Conservation (phyloP, 2,113 vertebrate species). For the Oreocharis arfaki region DNA sequence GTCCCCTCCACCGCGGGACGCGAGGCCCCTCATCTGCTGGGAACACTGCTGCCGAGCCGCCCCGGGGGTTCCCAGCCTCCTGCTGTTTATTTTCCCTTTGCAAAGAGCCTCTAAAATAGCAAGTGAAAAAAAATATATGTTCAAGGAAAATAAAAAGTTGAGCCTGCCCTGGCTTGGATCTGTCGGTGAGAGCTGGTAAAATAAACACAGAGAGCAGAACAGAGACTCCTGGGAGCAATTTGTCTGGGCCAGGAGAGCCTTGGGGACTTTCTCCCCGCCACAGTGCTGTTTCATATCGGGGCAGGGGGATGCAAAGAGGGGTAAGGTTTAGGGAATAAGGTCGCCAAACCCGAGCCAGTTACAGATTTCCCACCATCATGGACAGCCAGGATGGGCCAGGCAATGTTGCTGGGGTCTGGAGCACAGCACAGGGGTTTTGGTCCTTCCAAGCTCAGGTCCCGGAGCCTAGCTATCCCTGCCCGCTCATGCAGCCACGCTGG, state of each 20-base stretch:
- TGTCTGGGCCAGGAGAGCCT: not conserved
- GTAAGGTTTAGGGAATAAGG: not conserved
- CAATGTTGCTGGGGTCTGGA: not conserved
- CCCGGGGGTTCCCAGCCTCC: conserved; percentile 1
- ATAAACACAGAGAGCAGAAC: conserved; percentile 30
- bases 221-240: not conserved
- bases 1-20: not conserved
- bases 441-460: not conserved
- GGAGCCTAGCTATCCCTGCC: not conserved
- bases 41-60: not conserved
- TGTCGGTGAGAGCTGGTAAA: conserved; percentile 32
- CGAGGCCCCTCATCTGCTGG: not conserved
- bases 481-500: rapidly evolving
- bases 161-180: not conserved
- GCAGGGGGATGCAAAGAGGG: not conserved
- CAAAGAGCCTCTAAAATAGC: conserved; percentile 50
- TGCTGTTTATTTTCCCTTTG: conserved; percentile 54
- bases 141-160: conserved; percentile 5
- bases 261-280: not conserved
- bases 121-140: not conserved
- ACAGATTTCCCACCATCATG: not conserved
- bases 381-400: not conserved
- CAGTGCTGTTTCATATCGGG: not conserved
- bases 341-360: not conserved
- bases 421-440: not conserved